Conservation (phyloP, 2,113 vertebrate genomes). For the Ciconia stormi region DNA sequence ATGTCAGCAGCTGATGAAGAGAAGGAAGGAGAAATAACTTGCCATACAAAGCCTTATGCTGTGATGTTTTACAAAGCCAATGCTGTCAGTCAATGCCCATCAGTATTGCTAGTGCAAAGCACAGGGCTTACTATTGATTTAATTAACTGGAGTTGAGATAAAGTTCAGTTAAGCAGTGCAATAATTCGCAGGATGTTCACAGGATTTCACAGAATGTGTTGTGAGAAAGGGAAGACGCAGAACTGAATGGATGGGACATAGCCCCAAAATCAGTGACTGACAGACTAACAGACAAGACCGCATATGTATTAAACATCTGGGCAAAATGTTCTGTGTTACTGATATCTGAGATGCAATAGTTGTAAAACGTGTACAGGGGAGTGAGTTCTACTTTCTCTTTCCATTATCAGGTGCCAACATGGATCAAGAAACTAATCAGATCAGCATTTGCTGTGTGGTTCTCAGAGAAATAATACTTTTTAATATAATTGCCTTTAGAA, state of each 20-base stretch:
- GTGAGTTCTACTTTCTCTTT: neutral
- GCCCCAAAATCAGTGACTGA: neutral
- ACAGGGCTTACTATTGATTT: slow-evolving; percentile 20
- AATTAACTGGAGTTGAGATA: slow-evolving; percentile 29
- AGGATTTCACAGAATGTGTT: neutral
- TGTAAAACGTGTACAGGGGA: neutral
- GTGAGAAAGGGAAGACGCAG: neutral
- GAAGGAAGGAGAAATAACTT: neutral
- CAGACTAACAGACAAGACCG: neutral
- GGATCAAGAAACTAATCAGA: neutral
- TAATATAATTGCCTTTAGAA: neutral
- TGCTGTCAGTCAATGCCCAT: neutral
- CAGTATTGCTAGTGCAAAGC: slow-evolving; percentile 8
- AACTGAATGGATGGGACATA: neutral
- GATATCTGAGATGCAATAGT: neutral
- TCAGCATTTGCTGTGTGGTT: neutral
- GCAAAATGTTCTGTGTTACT: neutral
- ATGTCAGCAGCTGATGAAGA: slow-evolving; percentile 7
- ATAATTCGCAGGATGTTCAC: neutral
- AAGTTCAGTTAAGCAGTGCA: neutral
- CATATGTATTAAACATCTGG: neutral
- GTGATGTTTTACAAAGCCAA: neutral
- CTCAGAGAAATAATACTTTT: neutral
- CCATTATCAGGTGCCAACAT: neutral
- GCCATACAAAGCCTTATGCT: neutral